Evolutionary conservation across 2,888 invertebrate species (phyloP), one percentile per base, ranked within the genome.

Genomic region (Philhelius pedissequus): DNA sequence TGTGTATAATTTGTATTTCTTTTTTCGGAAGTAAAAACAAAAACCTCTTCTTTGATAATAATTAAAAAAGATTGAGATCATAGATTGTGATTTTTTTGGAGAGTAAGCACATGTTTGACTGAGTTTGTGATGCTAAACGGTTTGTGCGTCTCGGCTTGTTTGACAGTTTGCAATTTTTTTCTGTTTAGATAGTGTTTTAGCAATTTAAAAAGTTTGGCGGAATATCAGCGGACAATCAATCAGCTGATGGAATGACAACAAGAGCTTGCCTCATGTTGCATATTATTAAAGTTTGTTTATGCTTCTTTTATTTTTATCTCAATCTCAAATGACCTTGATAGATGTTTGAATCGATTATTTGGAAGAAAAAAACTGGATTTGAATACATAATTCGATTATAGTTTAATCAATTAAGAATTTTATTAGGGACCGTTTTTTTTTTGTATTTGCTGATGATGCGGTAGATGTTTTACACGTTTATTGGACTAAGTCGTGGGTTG

Each of bases 1-100:
- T n/a, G n/a, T n/a, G 27, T 7, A 52, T 60, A 22, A 30, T 18
- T 38, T 25, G 50, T 22, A 38, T 58, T 66, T 73, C 40, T 60
- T 22, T 68, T 74, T 75, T 80, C 78, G 82, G 78, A 74, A 78
- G 82, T 73, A n/a, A 56, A 71, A 25, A 43, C 13, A 13, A 15
- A 27, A 20, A 32, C 32, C 35, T 11, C 4, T 11, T 27, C 9
- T 9, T n/a, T n/a, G n/a, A n/a, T n/a, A n/a, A n/a, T n/a, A n/a
- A n/a, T n/a, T n/a, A n/a, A n/a, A 35, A 43, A 15, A 52, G 22
- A 71, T 71, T 66, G 27, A 71, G 76, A 75, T 70, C 64, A 80
- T 38, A 45, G 66, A 52, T 48, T n/a, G 1, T 32, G 8, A 4
- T 27, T n/a, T 58, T 62, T 1, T 40, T 4, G 4, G 0, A 32